phyloP scores from a whole-genome alignment of 2,113 vertebrate genomes.

The Heterocephalus glaber region DNA sequence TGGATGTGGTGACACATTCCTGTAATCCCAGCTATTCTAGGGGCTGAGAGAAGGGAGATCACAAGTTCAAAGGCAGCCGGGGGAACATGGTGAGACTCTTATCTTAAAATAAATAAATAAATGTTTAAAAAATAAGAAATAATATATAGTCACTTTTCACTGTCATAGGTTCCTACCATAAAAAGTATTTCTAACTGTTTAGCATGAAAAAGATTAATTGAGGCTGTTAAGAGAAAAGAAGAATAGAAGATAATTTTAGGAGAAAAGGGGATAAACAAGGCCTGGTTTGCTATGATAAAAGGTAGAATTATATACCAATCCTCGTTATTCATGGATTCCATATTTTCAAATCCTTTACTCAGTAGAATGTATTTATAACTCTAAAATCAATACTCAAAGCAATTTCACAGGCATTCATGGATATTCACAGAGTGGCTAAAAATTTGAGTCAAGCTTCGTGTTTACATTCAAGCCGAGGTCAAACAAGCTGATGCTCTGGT shows the following conservation, averaged over 20 bases:
- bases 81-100: background rate
- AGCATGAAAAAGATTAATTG: constrained; percentile 16
- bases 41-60: background rate
- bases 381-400: constrained; percentile 3
- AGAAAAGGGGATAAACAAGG: background rate
- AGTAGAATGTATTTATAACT: constrained; percentile 53
- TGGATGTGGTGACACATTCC: background rate
- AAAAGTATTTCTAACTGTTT: background rate
- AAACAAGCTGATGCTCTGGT: background rate
- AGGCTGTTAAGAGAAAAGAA: background rate
- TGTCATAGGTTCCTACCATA: background rate
- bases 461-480: background rate
- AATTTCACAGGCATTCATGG: background rate
- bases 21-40: background rate
- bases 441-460: background rate
- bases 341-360: constrained; percentile 32
- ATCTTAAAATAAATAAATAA: background rate
- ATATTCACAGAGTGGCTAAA: background rate
- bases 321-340: background rate
- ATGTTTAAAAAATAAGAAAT: background rate
- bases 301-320: background rate
- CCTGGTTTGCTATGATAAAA: background rate
- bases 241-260: background rate
- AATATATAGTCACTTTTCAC: background rate
- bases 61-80: background rate